Evolutionary conservation across 2,113 vertebrate genomes (phyloP).

Genomic region (Ageneiosus marmoratus): DNA sequence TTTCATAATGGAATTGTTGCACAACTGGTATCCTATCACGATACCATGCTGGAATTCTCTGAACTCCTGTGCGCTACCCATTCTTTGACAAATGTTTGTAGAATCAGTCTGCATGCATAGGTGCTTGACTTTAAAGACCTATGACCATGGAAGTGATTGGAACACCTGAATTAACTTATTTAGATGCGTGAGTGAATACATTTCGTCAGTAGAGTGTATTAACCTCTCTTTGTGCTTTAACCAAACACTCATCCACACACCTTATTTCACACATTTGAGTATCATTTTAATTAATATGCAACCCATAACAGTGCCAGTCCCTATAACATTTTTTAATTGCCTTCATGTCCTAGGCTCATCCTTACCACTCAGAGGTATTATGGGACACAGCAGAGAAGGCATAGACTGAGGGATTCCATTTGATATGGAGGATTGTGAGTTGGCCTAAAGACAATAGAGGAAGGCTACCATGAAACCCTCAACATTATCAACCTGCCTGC

Average conservation of each 20-base stretch:
- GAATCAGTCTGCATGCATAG: no score
- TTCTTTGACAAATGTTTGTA: no score
- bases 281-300: slow-evolving; percentile 56
- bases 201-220: no score
- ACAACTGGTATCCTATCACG: no score
- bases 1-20: no score
- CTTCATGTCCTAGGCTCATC: slow-evolving; percentile 16
- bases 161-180: no score
- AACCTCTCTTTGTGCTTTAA: slow-evolving; percentile 16
- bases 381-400: slow-evolving; percentile 8
- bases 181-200: no score
- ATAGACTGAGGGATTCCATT: slow-evolving; percentile 46
- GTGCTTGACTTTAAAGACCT: no score
- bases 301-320: slow-evolving; percentile 52
- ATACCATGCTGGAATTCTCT: no score
- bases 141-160: no score
- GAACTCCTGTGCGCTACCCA: no score
- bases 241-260: slow-evolving; percentile 2
- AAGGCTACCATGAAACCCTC: slow-evolving; percentile 56
- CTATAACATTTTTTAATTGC: slow-evolving; percentile 32
- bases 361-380: slow-evolving; percentile 28
- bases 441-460: slow-evolving; percentile 47
- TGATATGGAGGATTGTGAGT: slow-evolving; percentile 56
- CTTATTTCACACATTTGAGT: slow-evolving; percentile 8
- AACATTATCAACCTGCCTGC: slow-evolving; percentile 65